A percentile compares a stretch with the other conserved stretches of the same genome.
Conservation (phyloP, 2,888 invertebrate genomes). For the Rutpela maculata region DNA sequence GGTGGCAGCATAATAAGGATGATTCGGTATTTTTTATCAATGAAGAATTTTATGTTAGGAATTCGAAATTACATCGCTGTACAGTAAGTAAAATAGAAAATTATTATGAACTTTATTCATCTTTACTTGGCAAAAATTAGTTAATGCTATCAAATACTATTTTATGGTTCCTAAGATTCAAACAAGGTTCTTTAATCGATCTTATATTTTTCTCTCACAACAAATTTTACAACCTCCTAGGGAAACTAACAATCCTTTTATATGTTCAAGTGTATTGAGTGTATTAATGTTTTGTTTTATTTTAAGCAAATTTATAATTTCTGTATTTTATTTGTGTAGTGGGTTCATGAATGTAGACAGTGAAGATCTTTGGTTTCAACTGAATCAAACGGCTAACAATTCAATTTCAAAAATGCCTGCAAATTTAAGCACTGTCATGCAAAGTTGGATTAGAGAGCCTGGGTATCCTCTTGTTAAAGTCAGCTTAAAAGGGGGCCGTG, state of each 20-base stretch:
- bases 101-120: neutral
- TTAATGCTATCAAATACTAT: too few relatives aligned
- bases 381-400: conserved; percentile 21
- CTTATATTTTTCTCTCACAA: too few relatives aligned
- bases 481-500: neutral
- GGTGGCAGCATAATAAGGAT: conserved; percentile 52
- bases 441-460: conserved; percentile 51
- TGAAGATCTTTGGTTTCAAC: conserved; percentile 48
- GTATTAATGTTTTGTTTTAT: too few relatives aligned
- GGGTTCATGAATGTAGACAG: conserved; percentile 41
- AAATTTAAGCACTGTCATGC: conserved; percentile 48
- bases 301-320: too few relatives aligned
- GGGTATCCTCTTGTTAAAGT: conserved; percentile 55
- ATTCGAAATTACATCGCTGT: conserved; percentile 46
- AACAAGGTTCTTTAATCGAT: too few relatives aligned
- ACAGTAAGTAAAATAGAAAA: conserved; percentile 42
- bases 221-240: too few relatives aligned
- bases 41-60: conserved; percentile 43
- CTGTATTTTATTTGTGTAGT: conserved; percentile 33
- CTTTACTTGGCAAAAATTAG: neutral
- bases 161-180: too few relatives aligned
- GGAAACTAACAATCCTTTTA: too few relatives aligned
- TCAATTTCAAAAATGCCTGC: conserved; percentile 3
- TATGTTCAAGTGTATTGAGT: too few relatives aligned
- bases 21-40: conserved; percentile 51